Conservation (phyloP, 2,797 vertebrate species). For the Meriones psammophilus region DNA sequence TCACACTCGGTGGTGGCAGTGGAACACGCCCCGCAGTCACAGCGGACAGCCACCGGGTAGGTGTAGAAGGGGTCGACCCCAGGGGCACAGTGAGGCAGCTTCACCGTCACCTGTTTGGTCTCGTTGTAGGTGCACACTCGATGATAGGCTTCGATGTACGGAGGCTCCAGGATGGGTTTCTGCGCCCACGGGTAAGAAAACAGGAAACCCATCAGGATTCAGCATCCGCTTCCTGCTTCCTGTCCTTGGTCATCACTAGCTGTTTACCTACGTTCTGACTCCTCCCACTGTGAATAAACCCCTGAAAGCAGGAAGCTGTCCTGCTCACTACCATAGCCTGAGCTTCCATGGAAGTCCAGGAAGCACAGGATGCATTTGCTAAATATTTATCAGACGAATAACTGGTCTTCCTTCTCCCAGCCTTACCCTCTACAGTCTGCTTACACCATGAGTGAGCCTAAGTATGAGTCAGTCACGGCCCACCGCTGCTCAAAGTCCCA, state of each 20-base stretch:
- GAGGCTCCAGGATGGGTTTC: conserved; percentile 94
- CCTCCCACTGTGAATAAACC: conserved; percentile 16
- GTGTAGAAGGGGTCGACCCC: conserved; percentile 92
- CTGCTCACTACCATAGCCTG: not conserved
- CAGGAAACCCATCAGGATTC: conserved; percentile 63
- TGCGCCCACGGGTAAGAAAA: conserved; percentile 81
- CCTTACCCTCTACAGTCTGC: not conserved
- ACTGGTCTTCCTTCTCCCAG: not conserved
- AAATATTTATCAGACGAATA: not conserved
- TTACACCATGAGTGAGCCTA: not conserved
- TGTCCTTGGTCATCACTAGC: not conserved
- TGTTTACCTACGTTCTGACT: not conserved
- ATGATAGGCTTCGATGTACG: conserved; percentile 94
- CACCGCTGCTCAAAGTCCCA: not conserved
- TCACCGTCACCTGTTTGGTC: conserved; percentile 91
- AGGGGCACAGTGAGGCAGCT: conserved; percentile 91
- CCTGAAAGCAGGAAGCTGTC: not conserved
- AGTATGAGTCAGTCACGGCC: not conserved
- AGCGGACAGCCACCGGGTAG: conserved; percentile 94
- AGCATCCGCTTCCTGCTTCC: not conserved
- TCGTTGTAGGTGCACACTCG: conserved; percentile 95
- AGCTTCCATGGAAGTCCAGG: not conserved
- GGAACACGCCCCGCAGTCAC: conserved; percentile 93
- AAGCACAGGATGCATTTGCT: not conserved
- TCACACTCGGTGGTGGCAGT: conserved; percentile 95